Percentiles rank a stretch among this genome's conserved stretches.
These are phyloP conservation scores for Saccostrea glomerata DNA, from an alignment of 1,140 invertebrate species.

Conservation along the genomic window DNA sequence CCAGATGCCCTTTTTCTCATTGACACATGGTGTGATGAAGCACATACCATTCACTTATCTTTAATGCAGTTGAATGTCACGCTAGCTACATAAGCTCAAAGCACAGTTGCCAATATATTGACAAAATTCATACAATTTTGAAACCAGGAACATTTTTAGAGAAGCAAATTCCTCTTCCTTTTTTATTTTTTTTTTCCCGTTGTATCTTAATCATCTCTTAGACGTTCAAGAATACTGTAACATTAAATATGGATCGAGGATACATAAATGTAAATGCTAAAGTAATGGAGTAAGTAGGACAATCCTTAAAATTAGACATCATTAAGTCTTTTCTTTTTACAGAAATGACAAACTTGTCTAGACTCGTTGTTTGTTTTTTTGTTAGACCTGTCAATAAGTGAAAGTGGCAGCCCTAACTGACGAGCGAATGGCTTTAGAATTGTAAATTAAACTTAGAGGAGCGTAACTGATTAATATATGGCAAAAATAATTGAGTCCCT, in stretches of 20 bases:
- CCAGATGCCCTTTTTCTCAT: not conserved
- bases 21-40: not conserved
- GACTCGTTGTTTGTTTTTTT: not conserved
- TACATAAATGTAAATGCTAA: not conserved
- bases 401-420: not conserved
- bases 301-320: not conserved
- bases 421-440: not conserved
- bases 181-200: no score
- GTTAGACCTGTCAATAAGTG: not conserved
- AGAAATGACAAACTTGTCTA: not conserved
- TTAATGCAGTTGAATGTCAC: no score
- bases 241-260: no score
- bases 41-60: no score
- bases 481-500: conserved; percentile 13
- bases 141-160: not conserved
- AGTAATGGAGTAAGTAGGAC: not conserved
- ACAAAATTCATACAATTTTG: conserved; percentile 1
- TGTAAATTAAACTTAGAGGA: not conserved
- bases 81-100: not conserved
- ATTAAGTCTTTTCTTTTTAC: not conserved
- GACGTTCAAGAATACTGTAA: not conserved
- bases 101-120: not conserved
- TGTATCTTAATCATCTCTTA: not conserved
- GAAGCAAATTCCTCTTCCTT: not conserved
- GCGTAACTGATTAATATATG: conserved; percentile 31